phyloP scores from a whole-genome alignment of 2,888 invertebrate genomes.

The Didymodactylos carnosus region DNA sequence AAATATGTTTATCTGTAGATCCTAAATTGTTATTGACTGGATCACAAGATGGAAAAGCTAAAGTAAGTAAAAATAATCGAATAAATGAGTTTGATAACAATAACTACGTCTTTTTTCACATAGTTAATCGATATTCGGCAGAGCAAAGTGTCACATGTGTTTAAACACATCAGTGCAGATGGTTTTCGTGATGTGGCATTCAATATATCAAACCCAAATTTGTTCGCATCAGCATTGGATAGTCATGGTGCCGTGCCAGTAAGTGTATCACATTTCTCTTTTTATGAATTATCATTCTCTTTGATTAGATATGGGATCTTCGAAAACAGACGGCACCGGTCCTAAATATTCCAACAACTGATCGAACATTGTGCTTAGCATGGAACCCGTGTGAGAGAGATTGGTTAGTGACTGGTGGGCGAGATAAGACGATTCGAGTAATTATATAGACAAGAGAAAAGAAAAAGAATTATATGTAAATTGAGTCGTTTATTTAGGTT shows the following conservation, averaged over 20 bases:
- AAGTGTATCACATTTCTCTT: neutral
- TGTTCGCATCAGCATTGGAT: neutral
- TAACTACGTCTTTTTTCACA: neutral
- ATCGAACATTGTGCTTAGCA: neutral
- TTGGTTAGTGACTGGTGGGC: neutral
- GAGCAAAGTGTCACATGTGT: neutral
- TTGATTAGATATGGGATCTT: neutral
- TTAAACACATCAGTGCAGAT: neutral
- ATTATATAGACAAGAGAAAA: too few relatives aligned
- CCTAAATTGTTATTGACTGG: neutral
- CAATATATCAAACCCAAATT: neutral
- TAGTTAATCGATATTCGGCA: neutral
- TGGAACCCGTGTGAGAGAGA: neutral
- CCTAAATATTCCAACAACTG: neutral
- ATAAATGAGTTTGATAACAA: neutral
- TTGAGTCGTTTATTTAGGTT: neutral
- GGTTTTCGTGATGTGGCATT: neutral
- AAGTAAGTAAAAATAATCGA: neutral
- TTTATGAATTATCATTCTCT: neutral
- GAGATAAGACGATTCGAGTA: neutral
- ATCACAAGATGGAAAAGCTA: neutral
- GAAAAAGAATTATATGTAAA: too few relatives aligned
- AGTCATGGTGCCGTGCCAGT: neutral
- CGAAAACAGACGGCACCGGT: neutral
- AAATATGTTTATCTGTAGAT: too few relatives aligned